phyloP scores from a whole-genome alignment of 2,888 invertebrate genomes.

The Balanococcus diminutus region DNA sequence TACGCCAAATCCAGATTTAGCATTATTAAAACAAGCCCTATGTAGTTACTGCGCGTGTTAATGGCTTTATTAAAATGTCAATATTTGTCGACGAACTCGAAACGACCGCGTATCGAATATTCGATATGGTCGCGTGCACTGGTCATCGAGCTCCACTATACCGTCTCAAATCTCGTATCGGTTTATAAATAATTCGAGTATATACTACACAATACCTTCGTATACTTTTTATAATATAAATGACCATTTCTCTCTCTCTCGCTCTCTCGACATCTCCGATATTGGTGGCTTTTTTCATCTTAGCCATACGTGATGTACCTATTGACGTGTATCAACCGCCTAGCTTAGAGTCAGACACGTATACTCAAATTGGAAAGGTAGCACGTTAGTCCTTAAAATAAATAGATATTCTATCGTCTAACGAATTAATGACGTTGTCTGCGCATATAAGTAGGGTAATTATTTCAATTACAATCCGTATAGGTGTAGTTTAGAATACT shows the following conservation, averaged over 20 bases:
- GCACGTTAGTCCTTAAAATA: background rate
- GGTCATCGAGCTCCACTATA: background rate
- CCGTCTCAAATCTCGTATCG: too few relatives aligned
- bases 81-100: conserved; percentile 34
- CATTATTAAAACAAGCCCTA: background rate
- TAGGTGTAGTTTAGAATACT: background rate
- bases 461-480: background rate
- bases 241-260: too few relatives aligned
- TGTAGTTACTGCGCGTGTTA: background rate
- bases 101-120: background rate
- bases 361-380: background rate
- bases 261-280: too few relatives aligned
- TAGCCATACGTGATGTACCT: background rate
- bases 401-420: background rate
- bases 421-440: background rate
- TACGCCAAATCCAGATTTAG: conserved; percentile 12
- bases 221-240: too few relatives aligned
- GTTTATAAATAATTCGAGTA: too few relatives aligned
- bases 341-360: background rate
- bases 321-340: too few relatives aligned
- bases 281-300: background rate
- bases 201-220: too few relatives aligned
- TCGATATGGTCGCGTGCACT: background rate
- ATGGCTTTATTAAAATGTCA: conserved; percentile 2
- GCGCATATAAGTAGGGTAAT: background rate